Base-by-base conservation (phyloP, 1,140 invertebrate species). In the Sycobia sp. region DNA sequence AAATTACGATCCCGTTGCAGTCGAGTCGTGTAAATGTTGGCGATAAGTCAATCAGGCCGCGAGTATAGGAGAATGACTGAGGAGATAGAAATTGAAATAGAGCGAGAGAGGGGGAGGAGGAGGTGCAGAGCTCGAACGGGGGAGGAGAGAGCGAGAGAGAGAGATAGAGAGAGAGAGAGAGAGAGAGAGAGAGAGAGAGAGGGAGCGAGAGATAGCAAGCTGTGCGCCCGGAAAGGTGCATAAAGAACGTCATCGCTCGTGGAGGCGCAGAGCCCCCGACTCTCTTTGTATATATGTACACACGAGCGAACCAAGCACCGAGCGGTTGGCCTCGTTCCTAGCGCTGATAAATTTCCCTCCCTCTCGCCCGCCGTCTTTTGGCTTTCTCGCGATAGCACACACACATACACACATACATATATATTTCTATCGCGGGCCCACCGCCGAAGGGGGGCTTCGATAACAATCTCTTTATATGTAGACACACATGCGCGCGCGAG, bases 391-490 rank as follows among this genome's bases (percentile, higher is more conserved):
- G 22, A 3, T n/a, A n/a, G n/a, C n/a, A n/a, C n/a, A n/a, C n/a
- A n/a, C n/a, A n/a, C n/a, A n/a, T n/a, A n/a, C n/a, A n/a, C n/a
- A n/a, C n/a, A n/a, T n/a, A n/a, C n/a, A n/a, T n/a, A n/a, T n/a
- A n/a, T n/a, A n/a, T n/a, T n/a, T n/a, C n/a, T n/a, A n/a, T n/a
- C n/a, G n/a, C n/a, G n/a, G n/a, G n/a, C n/a, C n/a, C n/a, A n/a
- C n/a, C n/a, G n/a, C n/a, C n/a, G n/a, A n/a, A n/a, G 3, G 46
- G 25, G 14, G 14, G 58, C 36, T 66, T 54, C 57, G 72, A 76
- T 74, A 76, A 72, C 62, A 51, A 76, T 74, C 74, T 71, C 68
- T 47, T n/a, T n/a, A n/a, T n/a, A n/a, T n/a, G n/a, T n/a, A n/a
- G n/a, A n/a, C n/a, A n/a, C n/a, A n/a, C n/a, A n/a, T n/a, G n/a